phyloP scores from a whole-genome alignment of 2,797 vertebrate species.

The Sebastes cheni region DNA sequence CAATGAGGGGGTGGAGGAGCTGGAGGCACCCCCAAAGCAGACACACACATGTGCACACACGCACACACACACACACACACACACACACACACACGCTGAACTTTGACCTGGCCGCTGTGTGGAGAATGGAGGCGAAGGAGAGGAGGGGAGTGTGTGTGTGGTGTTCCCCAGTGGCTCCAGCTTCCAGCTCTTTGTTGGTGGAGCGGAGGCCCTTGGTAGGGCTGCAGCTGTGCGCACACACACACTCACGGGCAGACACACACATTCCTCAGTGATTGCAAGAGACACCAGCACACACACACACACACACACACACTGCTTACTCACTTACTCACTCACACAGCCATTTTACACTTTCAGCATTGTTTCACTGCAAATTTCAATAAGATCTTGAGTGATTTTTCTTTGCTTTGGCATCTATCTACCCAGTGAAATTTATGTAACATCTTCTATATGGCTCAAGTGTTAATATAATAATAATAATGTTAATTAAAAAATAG shows the following conservation, averaged over 20 bases:
- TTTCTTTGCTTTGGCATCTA: not conserved
- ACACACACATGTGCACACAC: conserved; percentile 30
- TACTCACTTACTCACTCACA: not conserved
- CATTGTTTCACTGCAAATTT: not conserved
- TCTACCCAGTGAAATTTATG: not conserved
- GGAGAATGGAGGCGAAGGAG: conserved; percentile 40
- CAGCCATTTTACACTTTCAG: not conserved
- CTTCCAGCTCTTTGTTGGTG: conserved; percentile 76
- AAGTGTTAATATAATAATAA: not conserved
- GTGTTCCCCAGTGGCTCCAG: conserved; percentile 59
- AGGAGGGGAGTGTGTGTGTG: conserved; percentile 40
- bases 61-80: conserved; percentile 29
- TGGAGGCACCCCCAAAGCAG: conserved; percentile 21
- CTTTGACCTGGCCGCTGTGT: conserved; percentile 63
- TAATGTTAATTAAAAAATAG: not conserved
- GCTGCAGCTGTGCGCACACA: conserved; percentile 68
- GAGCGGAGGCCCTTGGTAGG: conserved; percentile 60
- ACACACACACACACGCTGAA: conserved; percentile 40
- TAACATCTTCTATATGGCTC: not conserved
- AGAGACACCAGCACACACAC: conserved; percentile 27
- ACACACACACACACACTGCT: not conserved
- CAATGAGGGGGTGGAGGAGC: conserved; percentile 59
- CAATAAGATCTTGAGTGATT: not conserved
- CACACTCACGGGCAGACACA: conserved; percentile 22
- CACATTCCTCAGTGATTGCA: conserved; percentile 53